A percentile compares a stretch with the other conserved stretches of the same genome.
Conservation (phyloP, 1,140 invertebrate species). For the Drosophila parvula region DNA sequence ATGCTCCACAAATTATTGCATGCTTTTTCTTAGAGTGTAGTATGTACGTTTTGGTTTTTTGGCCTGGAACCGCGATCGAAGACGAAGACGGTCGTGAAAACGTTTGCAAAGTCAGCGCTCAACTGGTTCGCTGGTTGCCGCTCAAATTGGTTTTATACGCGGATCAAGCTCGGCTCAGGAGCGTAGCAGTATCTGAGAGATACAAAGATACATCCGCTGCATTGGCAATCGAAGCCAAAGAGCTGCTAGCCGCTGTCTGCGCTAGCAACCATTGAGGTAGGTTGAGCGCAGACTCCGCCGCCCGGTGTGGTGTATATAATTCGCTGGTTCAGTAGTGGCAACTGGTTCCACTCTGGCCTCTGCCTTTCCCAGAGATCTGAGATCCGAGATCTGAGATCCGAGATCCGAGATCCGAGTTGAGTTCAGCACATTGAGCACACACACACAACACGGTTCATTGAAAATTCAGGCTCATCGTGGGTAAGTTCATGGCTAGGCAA, state of each 20-base stretch:
- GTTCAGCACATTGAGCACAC: slow-evolving; percentile 3
- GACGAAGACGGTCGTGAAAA: slow-evolving; percentile 59
- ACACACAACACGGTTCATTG: slow-evolving; percentile 18
- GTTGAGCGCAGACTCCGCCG: slow-evolving; percentile 41
- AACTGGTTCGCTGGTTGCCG: slow-evolving; percentile 71
- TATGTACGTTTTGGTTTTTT: slow-evolving; percentile 16
- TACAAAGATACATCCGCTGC: slow-evolving; percentile 45
- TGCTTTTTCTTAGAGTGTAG: neutral
- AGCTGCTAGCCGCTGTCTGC: slow-evolving; percentile 20
- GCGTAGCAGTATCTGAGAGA: slow-evolving; percentile 30
- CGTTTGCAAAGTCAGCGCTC: slow-evolving; percentile 77
- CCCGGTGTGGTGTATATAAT: slow-evolving; percentile 28
- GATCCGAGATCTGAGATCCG: neutral
- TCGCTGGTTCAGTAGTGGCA: slow-evolving; percentile 50
- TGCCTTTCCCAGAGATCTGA: slow-evolving; percentile 3
- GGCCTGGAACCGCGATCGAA: slow-evolving; percentile 16
- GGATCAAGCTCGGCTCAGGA: slow-evolving; percentile 36
- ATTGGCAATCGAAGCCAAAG: slow-evolving; percentile 39
- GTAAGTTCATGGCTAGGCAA: slow-evolving; percentile 46
- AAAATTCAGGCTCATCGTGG: slow-evolving; percentile 25
- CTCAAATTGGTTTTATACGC: slow-evolving; percentile 80
- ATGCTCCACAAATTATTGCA: neutral
- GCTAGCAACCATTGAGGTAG: slow-evolving; percentile 66
- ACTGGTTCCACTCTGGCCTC: slow-evolving; percentile 41
- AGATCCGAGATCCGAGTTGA: slow-evolving; percentile 10